Evolutionary conservation across 2,888 invertebrate genomes (phyloP).

Genomic region (Pomacea canaliculata): DNA sequence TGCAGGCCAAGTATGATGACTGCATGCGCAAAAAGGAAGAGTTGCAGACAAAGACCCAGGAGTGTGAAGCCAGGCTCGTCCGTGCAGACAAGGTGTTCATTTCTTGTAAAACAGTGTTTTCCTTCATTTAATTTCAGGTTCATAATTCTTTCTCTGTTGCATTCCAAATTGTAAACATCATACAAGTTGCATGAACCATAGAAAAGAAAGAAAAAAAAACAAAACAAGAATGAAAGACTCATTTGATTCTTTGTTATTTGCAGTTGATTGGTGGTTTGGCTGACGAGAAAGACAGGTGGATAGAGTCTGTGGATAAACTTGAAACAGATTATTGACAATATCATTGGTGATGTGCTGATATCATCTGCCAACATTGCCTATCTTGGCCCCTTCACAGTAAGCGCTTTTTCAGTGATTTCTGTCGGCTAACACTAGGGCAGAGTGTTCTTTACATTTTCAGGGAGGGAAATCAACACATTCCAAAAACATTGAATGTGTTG

Average conservation of each 20-base stretch:
- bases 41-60: constrained; percentile 67
- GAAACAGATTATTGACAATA: constrained; percentile 65
- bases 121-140: background rate
- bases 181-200: too few species aligned
- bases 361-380: constrained; percentile 69
- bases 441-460: background rate
- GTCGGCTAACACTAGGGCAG: too few species aligned
- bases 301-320: constrained; percentile 66
- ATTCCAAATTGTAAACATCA: too few species aligned
- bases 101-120: background rate
- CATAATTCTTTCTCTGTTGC: background rate
- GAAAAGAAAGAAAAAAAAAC: too few species aligned
- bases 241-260: constrained; percentile 3
- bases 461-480: too few species aligned
- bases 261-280: constrained; percentile 69
- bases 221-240: too few species aligned
- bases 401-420: constrained; percentile 25
- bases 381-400: constrained; percentile 69
- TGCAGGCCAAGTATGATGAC: constrained; percentile 70
- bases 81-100: constrained; percentile 69
- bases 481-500: background rate
- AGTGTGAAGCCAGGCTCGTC: constrained; percentile 68
- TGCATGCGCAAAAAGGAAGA: constrained; percentile 69
- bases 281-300: constrained; percentile 71
- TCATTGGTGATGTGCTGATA: constrained; percentile 69